Conservation (phyloP, 2,888 invertebrate species). For the Lymantria dispar region DNA sequence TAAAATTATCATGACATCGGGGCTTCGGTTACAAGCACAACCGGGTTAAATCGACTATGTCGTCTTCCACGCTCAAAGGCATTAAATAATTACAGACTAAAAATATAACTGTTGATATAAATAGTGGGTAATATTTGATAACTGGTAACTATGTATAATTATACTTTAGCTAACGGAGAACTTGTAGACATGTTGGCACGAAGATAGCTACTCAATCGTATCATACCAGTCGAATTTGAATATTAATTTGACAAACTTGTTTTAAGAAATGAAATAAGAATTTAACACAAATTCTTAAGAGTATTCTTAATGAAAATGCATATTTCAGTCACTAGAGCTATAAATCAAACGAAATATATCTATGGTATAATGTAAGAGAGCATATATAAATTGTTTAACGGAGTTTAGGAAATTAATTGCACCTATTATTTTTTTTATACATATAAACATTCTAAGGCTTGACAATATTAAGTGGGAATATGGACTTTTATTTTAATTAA, state of each 20-base stretch:
- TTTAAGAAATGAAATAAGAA: slow-evolving; percentile 16
- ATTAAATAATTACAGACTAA: slow-evolving; percentile 38
- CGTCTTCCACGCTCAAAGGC: slow-evolving; percentile 35
- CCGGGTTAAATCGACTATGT: slow-evolving; percentile 38
- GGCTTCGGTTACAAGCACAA: slow-evolving; percentile 17
- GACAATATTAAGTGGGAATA: no score
- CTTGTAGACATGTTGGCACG: slow-evolving; percentile 21
- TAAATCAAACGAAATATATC: neutral
- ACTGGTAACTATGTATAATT: slow-evolving; percentile 27
- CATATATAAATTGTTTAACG: no score
- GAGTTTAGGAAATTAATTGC: no score
- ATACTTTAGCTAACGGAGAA: slow-evolving; percentile 42
- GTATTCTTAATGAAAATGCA: neutral
- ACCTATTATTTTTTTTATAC: no score
- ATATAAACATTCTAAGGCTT: no score
- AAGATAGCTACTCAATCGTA: neutral
- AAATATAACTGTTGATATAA: slow-evolving; percentile 44
- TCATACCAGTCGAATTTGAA: slow-evolving; percentile 16
- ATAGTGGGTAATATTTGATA: slow-evolving; percentile 33
- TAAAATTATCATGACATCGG: slow-evolving; percentile 5
- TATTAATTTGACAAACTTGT: slow-evolving; percentile 30
- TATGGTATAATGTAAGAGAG: no score
- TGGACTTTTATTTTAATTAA: no score
- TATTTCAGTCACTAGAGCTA: neutral
- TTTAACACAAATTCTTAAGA: slow-evolving; percentile 8